Conservation (phyloP, 2,797 vertebrate genomes). For the Acropternis orthonyx region DNA sequence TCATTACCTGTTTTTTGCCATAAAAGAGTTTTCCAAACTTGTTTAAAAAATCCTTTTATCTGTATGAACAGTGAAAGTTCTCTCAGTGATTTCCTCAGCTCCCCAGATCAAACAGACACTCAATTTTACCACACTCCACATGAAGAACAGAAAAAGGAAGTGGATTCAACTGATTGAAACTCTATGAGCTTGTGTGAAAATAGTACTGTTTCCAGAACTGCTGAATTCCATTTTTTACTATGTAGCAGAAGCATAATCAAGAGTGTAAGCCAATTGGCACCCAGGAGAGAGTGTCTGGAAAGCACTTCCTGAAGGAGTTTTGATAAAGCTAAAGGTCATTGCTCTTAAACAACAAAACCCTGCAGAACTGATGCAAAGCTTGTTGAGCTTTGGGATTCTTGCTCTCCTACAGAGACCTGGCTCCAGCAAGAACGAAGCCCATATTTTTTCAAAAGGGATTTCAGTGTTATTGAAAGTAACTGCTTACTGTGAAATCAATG, state of each 20-base stretch:
- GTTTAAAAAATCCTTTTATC: background rate
- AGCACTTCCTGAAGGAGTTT: background rate
- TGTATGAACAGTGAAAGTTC: background rate
- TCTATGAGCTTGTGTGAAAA: background rate
- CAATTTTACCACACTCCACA: background rate
- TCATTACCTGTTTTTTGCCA: background rate
- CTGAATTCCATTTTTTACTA: background rate
- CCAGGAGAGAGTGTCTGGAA: background rate
- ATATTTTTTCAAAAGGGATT: constrained; percentile 16
- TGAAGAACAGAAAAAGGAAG: background rate
- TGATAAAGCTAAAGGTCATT: background rate
- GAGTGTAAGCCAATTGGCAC: background rate
- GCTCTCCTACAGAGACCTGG: background rate
- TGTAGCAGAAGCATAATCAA: background rate
- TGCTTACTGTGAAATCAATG: constrained; percentile 13
- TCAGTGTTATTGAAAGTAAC: background rate
- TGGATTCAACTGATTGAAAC: background rate
- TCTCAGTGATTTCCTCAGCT: background rate
- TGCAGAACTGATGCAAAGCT: background rate
- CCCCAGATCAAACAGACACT: background rate
- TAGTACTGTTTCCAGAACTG: background rate
- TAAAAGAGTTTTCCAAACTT: background rate
- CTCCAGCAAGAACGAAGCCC: background rate
- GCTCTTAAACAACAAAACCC: background rate
- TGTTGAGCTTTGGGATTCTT: background rate